These are phyloP conservation scores for Brachionus sp. DNA, from an alignment of 1,140 invertebrate genomes.

Conservation along the genomic window DNA sequence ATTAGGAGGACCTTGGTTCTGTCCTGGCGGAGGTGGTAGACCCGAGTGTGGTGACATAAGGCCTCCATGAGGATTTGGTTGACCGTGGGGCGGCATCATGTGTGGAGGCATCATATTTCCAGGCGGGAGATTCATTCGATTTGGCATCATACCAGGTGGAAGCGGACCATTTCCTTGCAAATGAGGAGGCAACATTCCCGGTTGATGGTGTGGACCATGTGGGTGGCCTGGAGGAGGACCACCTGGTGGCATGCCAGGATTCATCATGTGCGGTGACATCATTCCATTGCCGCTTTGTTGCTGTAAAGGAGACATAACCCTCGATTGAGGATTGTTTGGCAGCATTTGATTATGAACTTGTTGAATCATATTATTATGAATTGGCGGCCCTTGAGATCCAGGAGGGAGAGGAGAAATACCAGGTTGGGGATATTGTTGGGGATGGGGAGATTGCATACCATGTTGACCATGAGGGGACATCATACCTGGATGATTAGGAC, in stretches of 20 bases:
- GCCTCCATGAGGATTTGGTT: not conserved
- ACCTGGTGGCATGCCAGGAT: constrained; percentile 10
- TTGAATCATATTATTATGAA: constrained; percentile 37
- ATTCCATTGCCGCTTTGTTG: not conserved
- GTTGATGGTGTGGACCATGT: not conserved
- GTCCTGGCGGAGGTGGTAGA: constrained; percentile 14
- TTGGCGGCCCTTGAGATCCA: not conserved
- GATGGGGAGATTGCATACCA: constrained; percentile 26
- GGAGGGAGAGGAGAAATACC: constrained; percentile 28
- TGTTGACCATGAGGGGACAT: constrained; percentile 37
- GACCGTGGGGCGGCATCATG: constrained; percentile 38
- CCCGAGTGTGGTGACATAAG: constrained; percentile 6
- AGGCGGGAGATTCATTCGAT: constrained; percentile 31
- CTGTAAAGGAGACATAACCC: constrained; percentile 30
- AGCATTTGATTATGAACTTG: constrained; percentile 42
- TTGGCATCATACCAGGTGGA: constrained; percentile 44
- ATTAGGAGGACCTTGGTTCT: constrained; percentile 7
- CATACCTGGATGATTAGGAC: not conserved
- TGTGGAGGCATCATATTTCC: constrained; percentile 44
- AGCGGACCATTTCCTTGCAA: constrained; percentile 17
- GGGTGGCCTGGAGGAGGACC: constrained; percentile 31
- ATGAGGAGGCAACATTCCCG: constrained; percentile 25
- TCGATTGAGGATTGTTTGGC: constrained; percentile 19
- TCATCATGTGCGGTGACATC: constrained; percentile 42
- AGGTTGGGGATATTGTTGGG: constrained; percentile 1